These are phyloP conservation scores for Zaprionus camerounensis DNA, from an alignment of 1,140 invertebrate genomes.

Conservation along the genomic window DNA sequence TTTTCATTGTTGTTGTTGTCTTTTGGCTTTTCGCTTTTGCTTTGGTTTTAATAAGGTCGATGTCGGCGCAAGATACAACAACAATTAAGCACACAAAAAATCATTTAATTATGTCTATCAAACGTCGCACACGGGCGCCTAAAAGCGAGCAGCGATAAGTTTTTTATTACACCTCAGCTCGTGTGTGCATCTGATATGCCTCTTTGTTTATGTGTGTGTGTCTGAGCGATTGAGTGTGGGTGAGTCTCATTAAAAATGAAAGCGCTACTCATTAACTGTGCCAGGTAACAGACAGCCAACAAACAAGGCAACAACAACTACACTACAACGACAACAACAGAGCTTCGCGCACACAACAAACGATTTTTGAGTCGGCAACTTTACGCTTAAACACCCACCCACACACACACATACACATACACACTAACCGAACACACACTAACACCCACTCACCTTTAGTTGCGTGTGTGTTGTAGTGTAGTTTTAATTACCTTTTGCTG, in stretches of 20 bases:
- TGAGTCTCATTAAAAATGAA: constrained; percentile 74
- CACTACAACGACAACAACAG: constrained; percentile 23
- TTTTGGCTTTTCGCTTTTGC: constrained; percentile 22
- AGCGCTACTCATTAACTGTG: constrained; percentile 67
- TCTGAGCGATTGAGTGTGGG: constrained; percentile 40
- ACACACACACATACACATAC: background rate
- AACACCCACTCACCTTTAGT: constrained; percentile 6
- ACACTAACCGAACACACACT: constrained; percentile 3
- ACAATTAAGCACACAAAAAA: constrained; percentile 76
- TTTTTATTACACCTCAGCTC: constrained; percentile 67
- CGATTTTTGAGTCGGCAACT: constrained; percentile 72
- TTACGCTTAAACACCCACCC: constrained; percentile 69
- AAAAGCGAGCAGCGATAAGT: constrained; percentile 69
- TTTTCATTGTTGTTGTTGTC: constrained; percentile 41
- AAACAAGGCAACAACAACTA: constrained; percentile 36
- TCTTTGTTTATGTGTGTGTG: background rate
- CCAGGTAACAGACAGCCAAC: constrained; percentile 53
- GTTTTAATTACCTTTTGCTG: constrained; percentile 77
- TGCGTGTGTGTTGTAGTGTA: constrained; percentile 44
- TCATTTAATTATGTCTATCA: constrained; percentile 80
- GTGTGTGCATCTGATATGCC: constrained; percentile 32
- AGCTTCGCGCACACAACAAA: constrained; percentile 34
- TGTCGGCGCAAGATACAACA: constrained; percentile 59
- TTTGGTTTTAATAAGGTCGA: constrained; percentile 65
- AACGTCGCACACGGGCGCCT: constrained; percentile 58